phyloP scores from a whole-genome alignment of 2,888 invertebrate species.

The Tanypteryx hageni region DNA sequence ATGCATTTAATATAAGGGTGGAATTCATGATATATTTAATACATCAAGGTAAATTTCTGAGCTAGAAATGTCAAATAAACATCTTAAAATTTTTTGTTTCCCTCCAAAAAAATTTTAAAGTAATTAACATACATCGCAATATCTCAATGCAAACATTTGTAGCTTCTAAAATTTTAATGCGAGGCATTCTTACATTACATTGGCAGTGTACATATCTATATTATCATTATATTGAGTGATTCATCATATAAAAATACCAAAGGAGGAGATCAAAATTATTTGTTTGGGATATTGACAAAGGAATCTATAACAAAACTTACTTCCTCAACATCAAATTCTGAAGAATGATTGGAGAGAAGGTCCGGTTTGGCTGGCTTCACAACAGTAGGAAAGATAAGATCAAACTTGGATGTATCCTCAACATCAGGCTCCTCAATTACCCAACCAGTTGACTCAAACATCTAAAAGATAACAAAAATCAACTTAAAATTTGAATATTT shows the following conservation, averaged over 20 bases:
- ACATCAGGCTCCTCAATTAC: conserved; percentile 90
- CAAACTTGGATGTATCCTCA: conserved; percentile 90
- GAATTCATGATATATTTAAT: too few species aligned
- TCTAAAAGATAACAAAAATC: conserved; percentile 79
- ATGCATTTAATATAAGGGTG: too few species aligned
- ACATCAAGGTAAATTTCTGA: too few species aligned
- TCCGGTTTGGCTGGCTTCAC: conserved; percentile 80
- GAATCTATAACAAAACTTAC: not conserved
- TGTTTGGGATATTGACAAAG: not conserved
- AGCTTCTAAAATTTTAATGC: not conserved
- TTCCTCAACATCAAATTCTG: conserved; percentile 40
- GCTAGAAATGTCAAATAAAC: too few species aligned
- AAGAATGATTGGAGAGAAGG: conserved; percentile 37
- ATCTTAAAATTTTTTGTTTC: too few species aligned
- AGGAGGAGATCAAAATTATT: not conserved
- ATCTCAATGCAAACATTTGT: too few species aligned
- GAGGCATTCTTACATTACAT: not conserved
- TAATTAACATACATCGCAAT: too few species aligned
- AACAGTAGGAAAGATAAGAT: conserved; percentile 91
- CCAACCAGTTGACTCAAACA: conserved; percentile 98
- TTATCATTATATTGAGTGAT: too few species aligned
- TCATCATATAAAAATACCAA: too few species aligned
- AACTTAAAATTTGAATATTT: too few species aligned
- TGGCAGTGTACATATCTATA: too few species aligned
- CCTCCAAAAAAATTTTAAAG: too few species aligned